Evolutionary conservation across 2,113 vertebrate species (phyloP), one percentile per base, ranked within the genome.

Genomic region (Myotis lucifugus): DNA sequence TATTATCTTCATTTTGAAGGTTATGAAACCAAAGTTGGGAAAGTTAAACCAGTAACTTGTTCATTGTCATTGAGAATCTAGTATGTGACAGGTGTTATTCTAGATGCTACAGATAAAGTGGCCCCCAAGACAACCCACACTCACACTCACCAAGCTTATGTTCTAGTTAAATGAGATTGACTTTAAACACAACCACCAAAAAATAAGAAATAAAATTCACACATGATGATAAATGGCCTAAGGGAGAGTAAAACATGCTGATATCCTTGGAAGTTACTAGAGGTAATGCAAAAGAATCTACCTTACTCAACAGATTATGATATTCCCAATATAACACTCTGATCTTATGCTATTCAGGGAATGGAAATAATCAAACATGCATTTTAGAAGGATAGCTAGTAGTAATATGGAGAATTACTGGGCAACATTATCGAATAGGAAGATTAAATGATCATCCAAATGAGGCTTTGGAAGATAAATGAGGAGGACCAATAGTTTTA

Each of bases 171-270:
- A 13, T 85, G 50, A 92, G 59, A 92, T 2, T 3, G 66, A 72
- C 32, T 78, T 94, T 56, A 95, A 94, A 87, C 3, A 79, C 93
- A 88, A 89, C 14, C 72, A 73, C 42, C 18, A 66, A 83, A 88
- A 90, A 46, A 25, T 29, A 74, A 90, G n/a, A 32, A 78, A 91
- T 48, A 48, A 87, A 95, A 94, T 50, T 85, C 8, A 77, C 2
- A 67, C 42, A 50, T 25, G 17, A 61, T 66, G 34, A 73, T 69
- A 34, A 88, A 61, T 82, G 25, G 5, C 59, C 50, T 81, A 17
- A 85, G 85, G 52, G 8, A 89, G 32, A 76, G 0, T 88, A 77
- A 87, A 93, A 72, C 12, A 79, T 91, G 8, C 1, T 84, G 67
- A 79, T 54, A n/a, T 25, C 4, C 52, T 56, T 72, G 59, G 18